Evolutionary conservation across 2,113 vertebrate species (phyloP), one percentile per base, ranked within the genome.

Genomic region (Chaenocephalus aceratus): DNA sequence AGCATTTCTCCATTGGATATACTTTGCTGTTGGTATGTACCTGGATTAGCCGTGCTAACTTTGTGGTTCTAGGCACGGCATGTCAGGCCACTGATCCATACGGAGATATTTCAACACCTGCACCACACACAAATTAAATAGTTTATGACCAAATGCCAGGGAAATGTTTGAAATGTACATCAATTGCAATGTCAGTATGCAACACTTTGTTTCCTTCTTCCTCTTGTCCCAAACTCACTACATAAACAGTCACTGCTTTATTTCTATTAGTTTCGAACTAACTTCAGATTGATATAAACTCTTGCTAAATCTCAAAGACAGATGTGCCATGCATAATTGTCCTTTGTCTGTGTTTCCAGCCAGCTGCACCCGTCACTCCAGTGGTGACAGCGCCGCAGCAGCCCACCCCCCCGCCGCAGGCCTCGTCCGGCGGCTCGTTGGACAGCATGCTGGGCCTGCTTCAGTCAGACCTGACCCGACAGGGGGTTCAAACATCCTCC

Each of bases 381-480:
- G 89, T 89, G 60, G 79, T 91, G 26, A 69, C 90, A 0, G 65
- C 87, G 3, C 71, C 90, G 10, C 92, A 84, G 73, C 94, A 93
- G 21, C 79, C 91, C 26, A 15, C 80, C 9, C 16, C 89, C 2
- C 88, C 91, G 5, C 80, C 93, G 2, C 94, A 83, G 75, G 45
- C 90, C 61, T 12, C 84, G 10, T 26, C 85, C 5, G 92, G 95
- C 0, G 94, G 96, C 79, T 97, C 96, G 15, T 80, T 98, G 83
- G 97, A 98, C 92, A 97, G 95, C 74, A 98, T 98, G 97, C 90
- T 98, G 83, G 97, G 97, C 12, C 95, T 97, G 88, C 96, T 98
- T 48, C 97, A 98, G 74, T 97, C 96, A 0, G 97, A 97, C 82
- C 94, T 98, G 76, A 97, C 91, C 86, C 95, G 96, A 84, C 97